phyloP scores from a whole-genome alignment of 1,140 invertebrate genomes.

The Bombus pyrosoma region DNA sequence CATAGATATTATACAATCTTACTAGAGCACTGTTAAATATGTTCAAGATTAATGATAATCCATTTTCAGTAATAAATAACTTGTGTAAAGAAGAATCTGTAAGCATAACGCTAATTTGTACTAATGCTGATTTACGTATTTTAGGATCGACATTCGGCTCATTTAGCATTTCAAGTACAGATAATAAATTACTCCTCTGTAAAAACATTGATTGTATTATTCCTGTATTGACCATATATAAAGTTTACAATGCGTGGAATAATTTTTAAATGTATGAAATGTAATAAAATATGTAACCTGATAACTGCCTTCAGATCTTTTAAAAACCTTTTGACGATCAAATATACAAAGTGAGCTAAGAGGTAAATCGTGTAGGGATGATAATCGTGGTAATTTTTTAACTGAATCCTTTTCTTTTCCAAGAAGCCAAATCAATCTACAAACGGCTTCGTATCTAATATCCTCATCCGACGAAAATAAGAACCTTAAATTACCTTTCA shows the following conservation, averaged over 20 bases:
- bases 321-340: constrained; percentile 66
- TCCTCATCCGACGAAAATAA: constrained; percentile 77
- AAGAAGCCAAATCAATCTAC: constrained; percentile 82
- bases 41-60: constrained; percentile 76
- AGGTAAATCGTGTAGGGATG: constrained; percentile 79
- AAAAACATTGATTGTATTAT: constrained; percentile 25
- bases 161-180: constrained; percentile 75
- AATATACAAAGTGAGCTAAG: constrained; percentile 78
- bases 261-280: constrained; percentile 7
- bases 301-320: constrained; percentile 73
- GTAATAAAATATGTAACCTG: constrained; percentile 64
- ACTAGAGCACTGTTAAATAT: constrained; percentile 77
- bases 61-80: constrained; percentile 81
- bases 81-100: constrained; percentile 83
- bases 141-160: constrained; percentile 82
- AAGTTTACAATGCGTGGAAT: background rate
- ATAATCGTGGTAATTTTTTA: constrained; percentile 80
- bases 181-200: constrained; percentile 71
- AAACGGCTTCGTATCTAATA: constrained; percentile 82
- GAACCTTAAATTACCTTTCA: constrained; percentile 82
- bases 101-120: constrained; percentile 85
- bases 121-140: constrained; percentile 84
- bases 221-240: background rate
- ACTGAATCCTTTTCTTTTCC: constrained; percentile 76
- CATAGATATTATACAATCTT: constrained; percentile 16